Conservation (phyloP, 2,888 invertebrate species). For the Melinaea marsaeus region DNA sequence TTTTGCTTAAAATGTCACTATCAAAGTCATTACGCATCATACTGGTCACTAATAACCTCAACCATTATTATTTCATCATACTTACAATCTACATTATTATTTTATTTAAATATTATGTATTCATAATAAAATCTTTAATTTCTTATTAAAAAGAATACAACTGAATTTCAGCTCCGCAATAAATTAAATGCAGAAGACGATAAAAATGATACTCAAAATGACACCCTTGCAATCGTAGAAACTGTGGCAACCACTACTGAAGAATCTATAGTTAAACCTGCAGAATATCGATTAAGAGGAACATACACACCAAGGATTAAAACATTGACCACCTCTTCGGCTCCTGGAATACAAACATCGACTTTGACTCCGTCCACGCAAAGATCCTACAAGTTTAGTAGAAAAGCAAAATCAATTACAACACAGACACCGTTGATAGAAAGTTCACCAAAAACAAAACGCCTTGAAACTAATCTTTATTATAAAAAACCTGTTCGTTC, state of each 20-base stretch:
- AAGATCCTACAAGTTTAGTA: constrained; percentile 56
- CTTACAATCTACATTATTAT: constrained; percentile 15
- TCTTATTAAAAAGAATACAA: constrained; percentile 12
- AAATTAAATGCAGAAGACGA: constrained; percentile 47
- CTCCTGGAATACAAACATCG: constrained; percentile 37
- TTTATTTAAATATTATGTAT: constrained; percentile 9
- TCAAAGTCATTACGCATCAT: constrained; percentile 10
- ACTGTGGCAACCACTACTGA: constrained; percentile 39
- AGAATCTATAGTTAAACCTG: constrained; percentile 39
- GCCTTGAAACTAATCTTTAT: constrained; percentile 40
- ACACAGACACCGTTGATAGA: constrained; percentile 46
- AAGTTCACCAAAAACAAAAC: constrained; percentile 41
- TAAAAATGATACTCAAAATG: constrained; percentile 32
- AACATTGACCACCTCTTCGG: constrained; percentile 47
- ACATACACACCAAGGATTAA: constrained; percentile 52
- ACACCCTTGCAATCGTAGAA: constrained; percentile 34
- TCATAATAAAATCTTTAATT: background rate
- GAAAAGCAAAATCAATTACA: constrained; percentile 59
- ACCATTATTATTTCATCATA: constrained; percentile 13
- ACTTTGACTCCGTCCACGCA: constrained; percentile 39
- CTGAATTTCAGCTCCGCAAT: constrained; percentile 57
- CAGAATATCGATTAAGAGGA: constrained; percentile 53
- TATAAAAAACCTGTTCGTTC: constrained; percentile 55
- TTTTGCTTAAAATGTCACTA: constrained; percentile 26
- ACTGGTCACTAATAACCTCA: constrained; percentile 16